A percentile compares a stretch with the other conserved stretches of the same genome.
phyloP scores from a whole-genome alignment of 2,888 invertebrate species.

The Drosophila kambysellisi region DNA sequence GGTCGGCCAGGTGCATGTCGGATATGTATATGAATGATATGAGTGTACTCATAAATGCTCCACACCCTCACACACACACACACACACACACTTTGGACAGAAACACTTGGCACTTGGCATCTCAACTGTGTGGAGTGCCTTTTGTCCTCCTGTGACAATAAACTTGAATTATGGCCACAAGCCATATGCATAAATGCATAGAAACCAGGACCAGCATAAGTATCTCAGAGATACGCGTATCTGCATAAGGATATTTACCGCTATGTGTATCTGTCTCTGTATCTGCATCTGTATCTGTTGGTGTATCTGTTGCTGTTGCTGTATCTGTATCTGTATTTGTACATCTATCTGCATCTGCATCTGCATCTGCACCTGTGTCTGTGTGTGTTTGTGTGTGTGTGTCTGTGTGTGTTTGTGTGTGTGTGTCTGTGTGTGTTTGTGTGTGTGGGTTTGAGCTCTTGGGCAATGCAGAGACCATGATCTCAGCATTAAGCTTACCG shows the following conservation, averaged over 20 bases:
- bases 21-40: not conserved
- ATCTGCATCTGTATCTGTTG: constrained; percentile 9
- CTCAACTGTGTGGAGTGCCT: constrained; percentile 35
- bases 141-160: constrained; percentile 64
- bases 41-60: constrained; percentile 9
- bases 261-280: constrained; percentile 13
- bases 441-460: constrained; percentile 24
- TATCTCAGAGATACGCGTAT: constrained; percentile 33
- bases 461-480: constrained; percentile 44
- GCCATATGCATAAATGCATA: constrained; percentile 55
- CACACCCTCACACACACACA: constrained; percentile 1
- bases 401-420: constrained; percentile 10
- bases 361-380: constrained; percentile 15
- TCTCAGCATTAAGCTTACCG: constrained; percentile 51
- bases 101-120: constrained; percentile 41
- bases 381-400: constrained; percentile 5
- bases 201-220: constrained; percentile 22
- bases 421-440: constrained; percentile 11
- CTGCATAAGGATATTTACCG: constrained; percentile 10
- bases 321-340: constrained; percentile 9
- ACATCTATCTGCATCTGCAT: constrained; percentile 9
- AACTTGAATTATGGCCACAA: constrained; percentile 70
- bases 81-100: constrained; percentile 22
- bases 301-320: constrained; percentile 22
- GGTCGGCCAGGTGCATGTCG: constrained; percentile 5